These are phyloP conservation scores for Drosophila antonietae DNA, from an alignment of 2,888 invertebrate genomes.

Conservation along the genomic window DNA sequence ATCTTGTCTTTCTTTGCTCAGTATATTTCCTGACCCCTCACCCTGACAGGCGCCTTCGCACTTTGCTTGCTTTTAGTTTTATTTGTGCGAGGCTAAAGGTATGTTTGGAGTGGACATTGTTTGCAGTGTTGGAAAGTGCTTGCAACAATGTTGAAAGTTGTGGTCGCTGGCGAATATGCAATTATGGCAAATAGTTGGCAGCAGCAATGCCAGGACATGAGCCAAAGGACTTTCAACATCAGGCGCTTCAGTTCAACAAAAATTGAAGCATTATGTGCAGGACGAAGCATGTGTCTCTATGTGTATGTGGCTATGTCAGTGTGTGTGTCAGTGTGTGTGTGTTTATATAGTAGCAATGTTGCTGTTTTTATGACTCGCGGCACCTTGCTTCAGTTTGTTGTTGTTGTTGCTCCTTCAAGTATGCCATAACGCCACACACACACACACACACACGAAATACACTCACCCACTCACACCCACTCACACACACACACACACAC, in stretches of 20 bases:
- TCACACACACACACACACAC: background rate
- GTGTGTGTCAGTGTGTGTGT: background rate
- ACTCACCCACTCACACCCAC: background rate
- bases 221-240: slow-evolving; percentile 17
- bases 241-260: slow-evolving; percentile 33
- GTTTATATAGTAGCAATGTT: slow-evolving; percentile 28
- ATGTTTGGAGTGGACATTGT: slow-evolving; percentile 32
- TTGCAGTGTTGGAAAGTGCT: slow-evolving; percentile 30
- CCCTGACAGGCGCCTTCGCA: accelerated
- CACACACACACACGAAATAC: background rate
- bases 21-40: background rate
- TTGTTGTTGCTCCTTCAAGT: slow-evolving; percentile 2
- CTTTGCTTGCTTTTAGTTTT: background rate
- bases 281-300: background rate
- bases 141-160: slow-evolving; percentile 31
- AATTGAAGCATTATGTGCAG: slow-evolving; percentile 33
- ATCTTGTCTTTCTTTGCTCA: background rate
- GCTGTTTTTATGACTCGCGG: slow-evolving; percentile 16
- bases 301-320: background rate
- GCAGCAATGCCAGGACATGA: slow-evolving; percentile 15
- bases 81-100: background rate
- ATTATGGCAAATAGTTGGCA: slow-evolving; percentile 45
- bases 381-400: slow-evolving; percentile 1
- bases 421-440: slow-evolving; percentile 17
- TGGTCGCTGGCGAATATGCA: slow-evolving; percentile 21